phyloP scores from a whole-genome alignment of 2,113 vertebrate genomes.

The Burhinus bistriatus region DNA sequence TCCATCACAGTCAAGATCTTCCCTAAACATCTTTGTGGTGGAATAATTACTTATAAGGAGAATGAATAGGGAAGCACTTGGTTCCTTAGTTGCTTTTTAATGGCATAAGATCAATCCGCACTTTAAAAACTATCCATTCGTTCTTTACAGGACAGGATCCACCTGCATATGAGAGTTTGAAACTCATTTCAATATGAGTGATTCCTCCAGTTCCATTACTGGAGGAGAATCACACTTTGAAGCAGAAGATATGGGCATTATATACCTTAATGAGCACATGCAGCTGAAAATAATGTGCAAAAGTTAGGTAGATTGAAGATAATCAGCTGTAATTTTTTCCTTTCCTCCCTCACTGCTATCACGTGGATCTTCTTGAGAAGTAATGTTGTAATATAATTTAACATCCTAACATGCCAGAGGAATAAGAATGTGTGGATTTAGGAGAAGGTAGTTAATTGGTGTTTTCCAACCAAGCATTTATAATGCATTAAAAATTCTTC shows the following conservation, averaged over 20 bases:
- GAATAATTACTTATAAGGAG: neutral
- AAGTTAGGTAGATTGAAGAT: neutral
- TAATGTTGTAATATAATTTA: neutral
- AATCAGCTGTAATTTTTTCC: neutral
- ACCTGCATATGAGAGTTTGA: neutral
- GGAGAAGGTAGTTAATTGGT: neutral
- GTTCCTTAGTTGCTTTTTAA: neutral
- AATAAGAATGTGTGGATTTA: neutral
- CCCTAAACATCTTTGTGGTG: neutral
- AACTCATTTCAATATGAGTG: neutral
- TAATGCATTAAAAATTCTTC: neutral
- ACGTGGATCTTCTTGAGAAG: neutral
- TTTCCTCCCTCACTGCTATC: neutral
- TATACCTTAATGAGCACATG: neutral
- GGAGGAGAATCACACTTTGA: neutral
- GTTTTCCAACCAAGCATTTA: neutral
- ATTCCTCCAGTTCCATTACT: neutral
- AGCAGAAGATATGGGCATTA: neutral
- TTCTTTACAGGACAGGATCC: neutral
- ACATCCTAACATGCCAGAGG: neutral
- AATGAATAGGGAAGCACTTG: neutral
- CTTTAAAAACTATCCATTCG: neutral
- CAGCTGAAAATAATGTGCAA: neutral
- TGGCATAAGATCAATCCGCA: fast-evolving
- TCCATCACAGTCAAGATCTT: neutral